phyloP scores from a whole-genome alignment of 92 coral and sea anemone genomes.

The Chrysogorgia sp. region DNA sequence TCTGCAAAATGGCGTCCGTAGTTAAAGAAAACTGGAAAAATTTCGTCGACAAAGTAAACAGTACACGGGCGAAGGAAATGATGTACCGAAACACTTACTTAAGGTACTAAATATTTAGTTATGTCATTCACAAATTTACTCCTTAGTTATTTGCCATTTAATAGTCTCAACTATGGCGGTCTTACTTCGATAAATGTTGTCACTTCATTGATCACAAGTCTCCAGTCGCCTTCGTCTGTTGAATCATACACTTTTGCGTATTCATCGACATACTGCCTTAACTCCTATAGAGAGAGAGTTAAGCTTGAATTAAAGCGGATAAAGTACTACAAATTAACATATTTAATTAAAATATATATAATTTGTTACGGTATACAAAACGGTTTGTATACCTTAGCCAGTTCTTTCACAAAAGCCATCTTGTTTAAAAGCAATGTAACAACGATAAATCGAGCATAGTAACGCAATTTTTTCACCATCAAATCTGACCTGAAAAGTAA shows the following conservation, averaged over 20 bases:
- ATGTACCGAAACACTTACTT: no score
- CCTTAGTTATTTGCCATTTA: not conserved
- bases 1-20: not conserved
- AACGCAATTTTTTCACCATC: slow-evolving; percentile 95
- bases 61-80: no score
- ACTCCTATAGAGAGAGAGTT: slow-evolving; percentile 50
- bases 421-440: slow-evolving; percentile 90
- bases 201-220: slow-evolving; percentile 94
- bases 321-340: not conserved
- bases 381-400: slow-evolving; percentile 57
- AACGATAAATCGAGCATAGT: slow-evolving; percentile 91
- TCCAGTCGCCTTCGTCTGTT: slow-evolving; percentile 95
- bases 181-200: slow-evolving; percentile 88
- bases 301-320: not conserved
- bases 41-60: no score
- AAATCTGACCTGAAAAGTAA: slow-evolving; percentile 74
- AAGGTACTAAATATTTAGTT: no score
- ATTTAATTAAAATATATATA: not conserved
- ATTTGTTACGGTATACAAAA: not conserved
- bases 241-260: slow-evolving; percentile 86
- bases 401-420: slow-evolving; percentile 87
- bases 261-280: slow-evolving; percentile 87
- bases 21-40: not conserved
- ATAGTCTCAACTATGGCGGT: not conserved
- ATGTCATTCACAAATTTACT: not conserved